Percentiles rank a stretch among this genome's conserved stretches.
Conservation (phyloP, 2,888 invertebrate genomes). For the Beris morrisii region DNA sequence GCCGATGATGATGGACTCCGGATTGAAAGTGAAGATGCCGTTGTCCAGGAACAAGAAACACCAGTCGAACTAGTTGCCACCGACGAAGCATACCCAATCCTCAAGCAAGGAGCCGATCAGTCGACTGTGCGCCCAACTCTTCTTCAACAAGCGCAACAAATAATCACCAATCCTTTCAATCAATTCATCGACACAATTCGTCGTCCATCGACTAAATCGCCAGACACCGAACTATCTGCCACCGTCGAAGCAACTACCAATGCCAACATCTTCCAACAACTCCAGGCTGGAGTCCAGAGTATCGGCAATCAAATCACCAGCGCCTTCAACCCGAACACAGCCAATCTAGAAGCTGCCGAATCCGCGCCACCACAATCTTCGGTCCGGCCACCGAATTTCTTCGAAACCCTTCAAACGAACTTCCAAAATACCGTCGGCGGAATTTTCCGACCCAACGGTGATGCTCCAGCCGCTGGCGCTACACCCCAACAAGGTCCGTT, state of each 20-base stretch:
- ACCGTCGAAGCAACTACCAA: slow-evolving; percentile 25
- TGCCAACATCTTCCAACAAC: slow-evolving; percentile 35
- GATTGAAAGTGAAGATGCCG: not conserved
- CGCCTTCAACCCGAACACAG: slow-evolving; percentile 27
- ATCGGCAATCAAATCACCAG: slow-evolving; percentile 34
- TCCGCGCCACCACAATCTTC: slow-evolving; percentile 14
- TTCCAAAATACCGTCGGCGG: slow-evolving; percentile 35
- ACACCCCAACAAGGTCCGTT: slow-evolving; percentile 32
- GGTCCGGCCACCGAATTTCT: slow-evolving; percentile 32
- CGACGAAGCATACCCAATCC: not conserved
- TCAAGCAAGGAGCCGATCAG: slow-evolving; percentile 9
- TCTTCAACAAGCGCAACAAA: slow-evolving; percentile 33
- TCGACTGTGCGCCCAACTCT: slow-evolving; percentile 25
- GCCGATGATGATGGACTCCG: not conserved
- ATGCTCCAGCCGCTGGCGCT: not conserved
- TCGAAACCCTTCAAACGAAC: slow-evolving; percentile 33
- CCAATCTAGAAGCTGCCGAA: slow-evolving; percentile 8
- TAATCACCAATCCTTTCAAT: slow-evolving; percentile 33
- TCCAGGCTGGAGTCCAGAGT: slow-evolving; percentile 37
- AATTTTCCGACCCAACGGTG: slow-evolving; percentile 32
- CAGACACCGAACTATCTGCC: not conserved
- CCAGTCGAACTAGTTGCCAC: not conserved
- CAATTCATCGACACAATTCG: slow-evolving; percentile 36
- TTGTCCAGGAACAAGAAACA: not conserved
- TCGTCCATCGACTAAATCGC: slow-evolving; percentile 30